Percentiles rank a stretch among this genome's conserved stretches.
phyloP scores from a whole-genome alignment of 30 jellyfish, hydroid and myxozoan species.

The Turritopsis rubra region DNA sequence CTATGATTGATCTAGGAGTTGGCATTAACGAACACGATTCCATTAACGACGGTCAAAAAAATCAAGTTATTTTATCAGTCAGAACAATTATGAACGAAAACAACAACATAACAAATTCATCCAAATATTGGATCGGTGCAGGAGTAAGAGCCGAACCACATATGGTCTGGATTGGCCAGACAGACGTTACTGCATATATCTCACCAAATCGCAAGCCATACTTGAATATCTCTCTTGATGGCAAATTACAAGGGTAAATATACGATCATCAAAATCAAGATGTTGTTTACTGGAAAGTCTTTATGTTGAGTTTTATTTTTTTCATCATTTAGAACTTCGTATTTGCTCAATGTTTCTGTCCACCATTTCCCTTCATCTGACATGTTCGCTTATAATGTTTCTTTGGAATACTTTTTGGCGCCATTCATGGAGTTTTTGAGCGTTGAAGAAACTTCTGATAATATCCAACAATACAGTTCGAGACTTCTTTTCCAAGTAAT shows the following conservation, averaged over 20 bases:
- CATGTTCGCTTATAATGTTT: conserved; percentile 12
- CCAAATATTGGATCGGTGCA: conserved; percentile 89
- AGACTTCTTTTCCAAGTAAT: neutral
- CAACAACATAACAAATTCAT: conserved; percentile 46
- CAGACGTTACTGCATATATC: conserved; percentile 30
- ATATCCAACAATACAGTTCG: neutral
- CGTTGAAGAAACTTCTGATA: neutral
- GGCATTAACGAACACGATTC: conserved; percentile 38
- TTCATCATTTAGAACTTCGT: neutral
- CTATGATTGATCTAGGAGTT: conserved; percentile 68
- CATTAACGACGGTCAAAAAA: conserved; percentile 23
- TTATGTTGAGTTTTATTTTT: too few relatives aligned
- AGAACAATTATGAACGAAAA: conserved; percentile 51
- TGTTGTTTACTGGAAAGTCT: neutral
- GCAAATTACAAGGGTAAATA: neutral
- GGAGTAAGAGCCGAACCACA: conserved; percentile 71
- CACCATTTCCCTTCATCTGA: conserved; percentile 1
- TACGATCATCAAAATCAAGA: too few relatives aligned
- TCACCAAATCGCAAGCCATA: conserved; percentile 42
- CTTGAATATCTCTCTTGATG: neutral
- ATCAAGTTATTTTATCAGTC: conserved; percentile 43
- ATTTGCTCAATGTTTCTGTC: neutral
- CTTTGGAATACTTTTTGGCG: conserved; percentile 21
- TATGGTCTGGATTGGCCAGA: conserved; percentile 92
- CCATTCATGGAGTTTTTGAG: conserved; percentile 13